Base-by-base conservation (phyloP, 2,113 vertebrate genomes). In the Nothoprocta perdicaria region DNA sequence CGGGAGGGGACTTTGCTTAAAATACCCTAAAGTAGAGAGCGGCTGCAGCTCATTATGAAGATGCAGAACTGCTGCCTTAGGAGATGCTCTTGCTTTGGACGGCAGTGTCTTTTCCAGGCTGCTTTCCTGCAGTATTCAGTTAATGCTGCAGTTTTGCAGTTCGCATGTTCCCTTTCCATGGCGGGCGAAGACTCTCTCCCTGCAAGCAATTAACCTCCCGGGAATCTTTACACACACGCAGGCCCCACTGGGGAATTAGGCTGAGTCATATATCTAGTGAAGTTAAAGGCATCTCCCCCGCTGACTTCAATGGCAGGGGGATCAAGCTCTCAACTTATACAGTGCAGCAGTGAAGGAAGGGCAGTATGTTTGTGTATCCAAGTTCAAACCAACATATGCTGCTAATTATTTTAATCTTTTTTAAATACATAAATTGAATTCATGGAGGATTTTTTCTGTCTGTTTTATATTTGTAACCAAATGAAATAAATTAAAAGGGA, bases 181-280 rank as follows among this genome's bases (percentile, higher is more conserved):
- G 43, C 61, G 78, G 41, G 68, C 75, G 52, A 92, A 86, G 76
- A 52, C 50, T 91, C 27, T 80, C 14, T 24, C 46, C 41, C 86
- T 87, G 67, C 60, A 87, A 92, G 75, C 61, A 87, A 85, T 96
- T 96, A 94, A 90, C 81, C 68, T 85, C 95, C 26, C 35, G 83
- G 76, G 92, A 95, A 92, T 90, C 84, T 88, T 89, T 81, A 78
- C 52, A 52, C 48, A 62, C 3, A 79, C 80, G 46, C 62, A 83
- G 48, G 69, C 85, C 82, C 89, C 89, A 77, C 75, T 61, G 61
- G 52, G 52, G 57, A 77, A 80, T 80, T 85, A 67, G 77, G 16
- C 67, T 61, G 68, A 94, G 65, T 78, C 82, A 88, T 83, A 35
- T 71, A 89, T 71, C 75, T 87, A 5, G 0, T 61, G 65, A 88